Percentiles rank a stretch among this genome's conserved stretches.
Conservation (phyloP, 2,113 vertebrate species). For the Tychaedon coryphoeus region DNA sequence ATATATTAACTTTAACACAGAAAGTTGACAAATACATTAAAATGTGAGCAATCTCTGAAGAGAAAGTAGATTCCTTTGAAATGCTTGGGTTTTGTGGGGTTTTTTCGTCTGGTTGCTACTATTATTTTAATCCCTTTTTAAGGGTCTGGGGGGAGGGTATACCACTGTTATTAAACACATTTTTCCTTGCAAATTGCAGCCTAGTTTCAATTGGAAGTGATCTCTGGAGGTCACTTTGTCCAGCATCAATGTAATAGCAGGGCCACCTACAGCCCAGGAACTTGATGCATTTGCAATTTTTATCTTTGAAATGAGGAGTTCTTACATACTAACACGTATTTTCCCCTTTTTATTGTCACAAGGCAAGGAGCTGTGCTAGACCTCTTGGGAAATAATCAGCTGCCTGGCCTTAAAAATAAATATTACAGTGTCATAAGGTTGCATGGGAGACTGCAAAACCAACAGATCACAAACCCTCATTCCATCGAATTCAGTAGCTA, state of each 20-base stretch:
- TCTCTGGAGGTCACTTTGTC: neutral
- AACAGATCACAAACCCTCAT: neutral
- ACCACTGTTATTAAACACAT: neutral
- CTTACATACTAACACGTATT: neutral
- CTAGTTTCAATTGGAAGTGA: neutral
- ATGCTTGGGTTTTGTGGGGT: neutral
- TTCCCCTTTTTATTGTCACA: neutral
- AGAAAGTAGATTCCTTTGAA: neutral
- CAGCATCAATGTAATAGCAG: neutral
- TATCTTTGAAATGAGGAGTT: neutral
- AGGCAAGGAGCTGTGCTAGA: neutral
- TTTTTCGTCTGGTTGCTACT: neutral
- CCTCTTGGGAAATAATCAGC: neutral
- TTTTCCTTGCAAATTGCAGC: neutral
- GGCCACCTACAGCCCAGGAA: neutral
- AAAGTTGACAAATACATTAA: neutral
- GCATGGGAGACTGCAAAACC: neutral
- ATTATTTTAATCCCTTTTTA: neutral
- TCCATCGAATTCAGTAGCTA: neutral
- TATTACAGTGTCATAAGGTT: neutral
- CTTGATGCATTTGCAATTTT: neutral
- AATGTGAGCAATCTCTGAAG: neutral
- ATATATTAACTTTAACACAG: neutral
- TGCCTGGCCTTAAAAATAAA: neutral
- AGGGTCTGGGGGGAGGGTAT: fast-evolving